A percentile compares a stretch with the other conserved stretches of the same genome.
Conservation (phyloP, 2,888 invertebrate species). For the Eucera pruinosa region DNA sequence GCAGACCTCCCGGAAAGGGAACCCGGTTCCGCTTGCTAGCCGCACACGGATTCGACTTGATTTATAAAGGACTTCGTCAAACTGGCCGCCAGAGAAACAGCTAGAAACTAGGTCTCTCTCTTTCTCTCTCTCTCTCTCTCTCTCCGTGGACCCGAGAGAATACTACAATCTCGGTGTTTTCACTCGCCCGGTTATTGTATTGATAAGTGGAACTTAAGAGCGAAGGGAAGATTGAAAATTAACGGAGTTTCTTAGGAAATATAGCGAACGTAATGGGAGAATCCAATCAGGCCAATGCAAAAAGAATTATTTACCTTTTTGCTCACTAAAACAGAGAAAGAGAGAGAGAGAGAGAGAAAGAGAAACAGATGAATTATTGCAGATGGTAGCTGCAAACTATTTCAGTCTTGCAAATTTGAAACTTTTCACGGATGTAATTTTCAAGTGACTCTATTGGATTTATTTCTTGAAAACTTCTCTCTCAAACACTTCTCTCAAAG, state of each 20-base stretch:
- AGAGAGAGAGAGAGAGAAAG: no score
- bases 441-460: no score
- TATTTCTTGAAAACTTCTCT: no score
- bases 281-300: background rate
- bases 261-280: background rate
- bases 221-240: background rate
- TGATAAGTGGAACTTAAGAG: background rate
- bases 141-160: no score
- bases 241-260: background rate
- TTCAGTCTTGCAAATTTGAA: no score
- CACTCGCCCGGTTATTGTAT: background rate
- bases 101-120: background rate
- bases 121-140: no score
- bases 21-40: background rate
- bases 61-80: constrained; percentile 20
- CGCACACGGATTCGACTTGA: constrained; percentile 4
- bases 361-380: no score
- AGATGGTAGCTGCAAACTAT: no score
- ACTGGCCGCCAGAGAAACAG: background rate
- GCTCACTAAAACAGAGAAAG: no score
- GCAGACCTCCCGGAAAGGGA: background rate
- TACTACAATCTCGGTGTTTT: background rate
- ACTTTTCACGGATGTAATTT: no score
- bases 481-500: no score
- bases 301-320: no score